Conservation (phyloP, 1,140 invertebrate genomes). For the Saxidomus purpurata region DNA sequence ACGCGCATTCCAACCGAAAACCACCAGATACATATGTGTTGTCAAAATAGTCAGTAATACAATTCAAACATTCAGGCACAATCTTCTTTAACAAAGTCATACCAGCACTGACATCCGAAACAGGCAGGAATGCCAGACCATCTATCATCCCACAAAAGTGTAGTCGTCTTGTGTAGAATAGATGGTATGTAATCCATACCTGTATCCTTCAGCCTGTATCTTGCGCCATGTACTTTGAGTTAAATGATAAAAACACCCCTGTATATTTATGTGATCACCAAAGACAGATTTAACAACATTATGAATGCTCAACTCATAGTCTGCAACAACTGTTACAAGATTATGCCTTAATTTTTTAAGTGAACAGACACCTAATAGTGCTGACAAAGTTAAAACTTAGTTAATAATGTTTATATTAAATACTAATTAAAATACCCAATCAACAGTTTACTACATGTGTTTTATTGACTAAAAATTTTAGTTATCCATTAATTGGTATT, state of each 20-base stretch:
- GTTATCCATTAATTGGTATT: no score
- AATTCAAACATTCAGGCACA: constrained; percentile 26
- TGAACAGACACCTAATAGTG: neutral
- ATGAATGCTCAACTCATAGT: neutral
- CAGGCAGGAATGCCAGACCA: constrained; percentile 68
- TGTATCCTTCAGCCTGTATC: constrained; percentile 67
- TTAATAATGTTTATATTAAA: no score
- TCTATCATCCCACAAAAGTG: constrained; percentile 70
- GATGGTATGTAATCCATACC: no score
- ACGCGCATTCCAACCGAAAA: constrained; percentile 31
- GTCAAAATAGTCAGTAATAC: constrained; percentile 61
- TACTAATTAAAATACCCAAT: no score
- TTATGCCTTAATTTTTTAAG: neutral
- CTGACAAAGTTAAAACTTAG: neutral
- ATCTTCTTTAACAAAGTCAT: constrained; percentile 20
- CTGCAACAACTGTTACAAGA: neutral
- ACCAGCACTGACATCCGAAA: constrained; percentile 43
- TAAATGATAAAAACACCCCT: constrained; percentile 73
- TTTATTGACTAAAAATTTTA: no score
- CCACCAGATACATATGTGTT: constrained; percentile 46
- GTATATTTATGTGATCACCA: neutral
- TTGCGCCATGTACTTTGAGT: constrained; percentile 67
- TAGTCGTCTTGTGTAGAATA: constrained; percentile 55
- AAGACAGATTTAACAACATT: constrained; percentile 8
- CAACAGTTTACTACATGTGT: no score